phyloP scores from a whole-genome alignment of 2,113 vertebrate genomes.

The Clupea harengus region DNA sequence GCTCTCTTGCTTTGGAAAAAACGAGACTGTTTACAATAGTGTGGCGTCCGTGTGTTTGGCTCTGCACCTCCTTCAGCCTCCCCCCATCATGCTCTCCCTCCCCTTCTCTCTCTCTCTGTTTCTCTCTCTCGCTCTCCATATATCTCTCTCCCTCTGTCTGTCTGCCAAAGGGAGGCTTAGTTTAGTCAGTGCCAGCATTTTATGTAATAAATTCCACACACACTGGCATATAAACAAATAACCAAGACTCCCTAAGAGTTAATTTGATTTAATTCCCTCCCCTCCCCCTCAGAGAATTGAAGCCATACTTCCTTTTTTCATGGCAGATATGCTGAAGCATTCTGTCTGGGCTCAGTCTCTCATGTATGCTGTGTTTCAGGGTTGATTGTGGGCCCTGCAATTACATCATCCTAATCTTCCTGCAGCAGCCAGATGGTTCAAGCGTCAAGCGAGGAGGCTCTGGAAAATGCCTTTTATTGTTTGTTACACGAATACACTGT shows the following conservation, averaged over 20 bases:
- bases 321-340: constrained; percentile 30
- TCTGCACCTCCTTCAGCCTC: constrained; percentile 18
- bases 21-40: constrained; percentile 12
- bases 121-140: constrained; percentile 13
- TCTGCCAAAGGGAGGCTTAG: constrained; percentile 45
- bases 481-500: background rate
- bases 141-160: background rate
- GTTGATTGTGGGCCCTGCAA: constrained; percentile 29
- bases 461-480: background rate
- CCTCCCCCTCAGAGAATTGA: constrained; percentile 33
- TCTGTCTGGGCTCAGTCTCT: constrained; percentile 33
- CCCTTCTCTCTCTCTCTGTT: constrained; percentile 11
- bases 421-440: background rate
- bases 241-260: constrained; percentile 39
- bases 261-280: constrained; percentile 47
- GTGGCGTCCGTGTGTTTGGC: constrained; percentile 32
- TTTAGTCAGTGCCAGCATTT: constrained; percentile 50
- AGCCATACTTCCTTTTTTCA: constrained; percentile 31
- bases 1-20: background rate
- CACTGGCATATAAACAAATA: constrained; percentile 52
- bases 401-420: constrained; percentile 26
- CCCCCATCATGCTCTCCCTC: constrained; percentile 19
- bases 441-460: background rate
- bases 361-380: constrained; percentile 29
- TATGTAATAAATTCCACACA: constrained; percentile 52